These are phyloP conservation scores for Limnephilus marmoratus DNA, from an alignment of 2,888 invertebrate genomes.

Conservation along the genomic window DNA sequence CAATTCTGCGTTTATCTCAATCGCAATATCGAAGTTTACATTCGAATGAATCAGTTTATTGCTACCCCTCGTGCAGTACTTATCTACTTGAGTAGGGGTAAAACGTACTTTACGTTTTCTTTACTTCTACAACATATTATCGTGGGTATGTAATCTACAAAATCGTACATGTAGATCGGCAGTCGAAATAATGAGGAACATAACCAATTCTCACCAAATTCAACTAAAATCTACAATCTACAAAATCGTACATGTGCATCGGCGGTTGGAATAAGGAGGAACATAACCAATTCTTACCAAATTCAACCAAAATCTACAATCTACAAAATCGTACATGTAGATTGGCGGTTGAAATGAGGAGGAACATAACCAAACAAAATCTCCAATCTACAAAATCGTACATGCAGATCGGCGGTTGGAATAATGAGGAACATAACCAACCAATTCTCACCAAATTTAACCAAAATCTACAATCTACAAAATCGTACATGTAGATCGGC, in stretches of 20 bases:
- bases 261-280: no score
- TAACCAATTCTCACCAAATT: no score
- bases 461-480: no score
- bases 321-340: not conserved
- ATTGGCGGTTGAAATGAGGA: not conserved
- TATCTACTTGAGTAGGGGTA: not conserved
- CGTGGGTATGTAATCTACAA: no score
- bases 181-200: no score
- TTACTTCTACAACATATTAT: not conserved
- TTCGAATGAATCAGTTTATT: not conserved
- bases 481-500: no score
- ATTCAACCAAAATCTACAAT: not conserved
- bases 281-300: no score
- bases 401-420: no score
- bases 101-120: not conserved
- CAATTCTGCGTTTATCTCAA: not conserved
- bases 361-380: not conserved
- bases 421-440: no score
- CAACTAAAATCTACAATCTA: not conserved
- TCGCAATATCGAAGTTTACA: not conserved
- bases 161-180: no score
- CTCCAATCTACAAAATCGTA: no score
- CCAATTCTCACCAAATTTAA: no score
- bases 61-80: not conserved
- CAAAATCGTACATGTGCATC: not conserved